Evolutionary conservation across 2,888 invertebrate species (phyloP).

Genomic region (Julus scandinavius): DNA sequence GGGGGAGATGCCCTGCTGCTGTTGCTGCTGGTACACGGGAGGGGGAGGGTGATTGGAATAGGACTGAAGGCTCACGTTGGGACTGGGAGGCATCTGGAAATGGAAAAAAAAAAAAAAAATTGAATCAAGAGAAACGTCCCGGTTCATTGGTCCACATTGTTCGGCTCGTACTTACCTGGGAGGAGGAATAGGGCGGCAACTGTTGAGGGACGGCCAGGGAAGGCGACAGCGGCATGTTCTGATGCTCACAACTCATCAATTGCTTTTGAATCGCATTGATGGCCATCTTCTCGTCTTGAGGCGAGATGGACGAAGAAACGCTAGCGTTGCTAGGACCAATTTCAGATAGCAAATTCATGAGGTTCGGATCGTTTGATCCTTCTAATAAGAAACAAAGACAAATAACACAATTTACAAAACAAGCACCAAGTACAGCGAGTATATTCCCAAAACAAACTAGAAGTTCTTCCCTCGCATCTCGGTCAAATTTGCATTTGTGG

Average conservation of each 20-base stretch:
- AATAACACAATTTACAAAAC: too few relatives aligned
- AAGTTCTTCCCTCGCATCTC: too few relatives aligned
- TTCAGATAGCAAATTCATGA: background rate
- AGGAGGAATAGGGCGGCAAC: slow-evolving; percentile 51
- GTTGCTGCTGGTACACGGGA: slow-evolving; percentile 56
- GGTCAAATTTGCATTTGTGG: too few relatives aligned
- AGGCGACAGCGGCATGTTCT: slow-evolving; percentile 56
- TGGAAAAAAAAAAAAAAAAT: background rate
- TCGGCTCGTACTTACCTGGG: slow-evolving; percentile 45
- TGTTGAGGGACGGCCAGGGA: slow-evolving; percentile 56
- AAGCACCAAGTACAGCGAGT: too few relatives aligned
- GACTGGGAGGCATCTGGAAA: slow-evolving; percentile 49
- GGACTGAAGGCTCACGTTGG: slow-evolving; percentile 16
- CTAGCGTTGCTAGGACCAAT: background rate
- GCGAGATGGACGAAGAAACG: slow-evolving; percentile 57
- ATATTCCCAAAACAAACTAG: too few relatives aligned
- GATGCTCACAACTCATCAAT: slow-evolving; percentile 83
- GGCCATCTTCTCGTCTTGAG: slow-evolving; percentile 76
- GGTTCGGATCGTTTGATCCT: background rate
- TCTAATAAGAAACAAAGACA: background rate
- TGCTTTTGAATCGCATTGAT: slow-evolving; percentile 91
- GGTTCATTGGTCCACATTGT: too few relatives aligned
- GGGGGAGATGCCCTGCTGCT: background rate
- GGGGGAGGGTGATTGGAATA: slow-evolving; percentile 53
- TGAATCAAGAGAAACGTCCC: background rate